A percentile compares a stretch with the other conserved stretches of the same genome.
Evolutionary conservation across 1,140 invertebrate species (phyloP).

Genomic region (Sitobion miscanthi): DNA sequence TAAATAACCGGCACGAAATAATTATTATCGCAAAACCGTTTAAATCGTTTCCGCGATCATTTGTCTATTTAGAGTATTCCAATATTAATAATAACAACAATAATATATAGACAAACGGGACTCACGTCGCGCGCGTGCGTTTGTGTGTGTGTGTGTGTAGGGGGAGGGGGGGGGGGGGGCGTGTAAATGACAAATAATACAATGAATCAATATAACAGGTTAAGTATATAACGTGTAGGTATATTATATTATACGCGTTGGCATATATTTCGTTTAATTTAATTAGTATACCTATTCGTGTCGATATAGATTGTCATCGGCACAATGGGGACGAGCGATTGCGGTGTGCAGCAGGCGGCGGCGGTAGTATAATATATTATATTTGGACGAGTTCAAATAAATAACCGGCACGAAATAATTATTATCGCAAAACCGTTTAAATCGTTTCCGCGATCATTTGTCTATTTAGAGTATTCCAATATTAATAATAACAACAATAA

Average conservation of each 20-base stretch:
- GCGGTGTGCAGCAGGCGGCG: not conserved
- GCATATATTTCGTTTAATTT: conserved; percentile 21
- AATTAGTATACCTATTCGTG: conserved; percentile 14
- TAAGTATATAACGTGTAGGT: not conserved
- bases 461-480: not conserved
- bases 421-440: not conserved
- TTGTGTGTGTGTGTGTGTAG: too few species aligned
- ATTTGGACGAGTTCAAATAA: not conserved
- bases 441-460: not conserved
- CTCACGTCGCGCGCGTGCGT: not conserved
- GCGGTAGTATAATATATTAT: not conserved
- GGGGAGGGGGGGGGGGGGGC: too few species aligned
- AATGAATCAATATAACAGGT: conserved; percentile 10
- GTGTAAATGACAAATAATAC: conserved; percentile 20
- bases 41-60: not conserved
- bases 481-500: not conserved
- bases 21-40: not conserved
- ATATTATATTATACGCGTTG: not conserved
- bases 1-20: not conserved
- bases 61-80: not conserved
- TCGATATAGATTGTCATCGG: not conserved
- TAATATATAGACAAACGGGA: not conserved
- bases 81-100: not conserved
- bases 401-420: not conserved
- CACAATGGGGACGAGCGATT: not conserved